These are phyloP conservation scores for Eretmocerus hayati DNA, from an alignment of 2,888 invertebrate genomes.

Conservation along the genomic window DNA sequence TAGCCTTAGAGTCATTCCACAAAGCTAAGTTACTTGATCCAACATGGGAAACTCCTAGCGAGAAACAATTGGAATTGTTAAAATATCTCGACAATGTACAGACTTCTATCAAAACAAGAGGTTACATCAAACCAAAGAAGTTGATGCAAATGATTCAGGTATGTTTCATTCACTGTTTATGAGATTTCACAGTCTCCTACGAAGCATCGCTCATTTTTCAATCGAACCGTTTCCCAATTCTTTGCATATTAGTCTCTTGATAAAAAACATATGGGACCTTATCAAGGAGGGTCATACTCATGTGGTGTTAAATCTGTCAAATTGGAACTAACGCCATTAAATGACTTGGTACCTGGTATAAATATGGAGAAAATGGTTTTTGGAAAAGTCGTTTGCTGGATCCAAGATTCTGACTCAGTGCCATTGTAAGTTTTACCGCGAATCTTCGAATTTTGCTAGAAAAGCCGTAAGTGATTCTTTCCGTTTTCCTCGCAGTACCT, in stretches of 20 bases:
- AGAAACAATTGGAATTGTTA: slow-evolving; percentile 56
- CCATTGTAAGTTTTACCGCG: slow-evolving; percentile 56
- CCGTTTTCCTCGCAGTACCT: slow-evolving; percentile 54
- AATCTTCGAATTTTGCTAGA: slow-evolving; percentile 8
- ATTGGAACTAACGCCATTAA: slow-evolving; percentile 50
- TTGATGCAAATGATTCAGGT: slow-evolving; percentile 63
- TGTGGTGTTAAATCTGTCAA: slow-evolving; percentile 49
- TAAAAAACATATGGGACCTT: slow-evolving; percentile 63
- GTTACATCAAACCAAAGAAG: slow-evolving; percentile 68
- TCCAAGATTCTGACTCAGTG: slow-evolving; percentile 66
- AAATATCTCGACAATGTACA: slow-evolving; percentile 61
- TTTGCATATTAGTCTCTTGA: slow-evolving; percentile 53
- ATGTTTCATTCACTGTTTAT: too few species aligned
- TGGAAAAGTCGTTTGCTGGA: slow-evolving; percentile 75
- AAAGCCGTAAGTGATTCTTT: background rate
- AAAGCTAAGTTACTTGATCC: slow-evolving; percentile 67
- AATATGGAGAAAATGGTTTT: slow-evolving; percentile 64
- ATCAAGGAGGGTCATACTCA: slow-evolving; percentile 54
- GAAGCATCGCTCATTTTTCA: too few species aligned
- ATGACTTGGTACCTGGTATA: slow-evolving; percentile 54
- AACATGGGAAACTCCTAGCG: slow-evolving; percentile 62
- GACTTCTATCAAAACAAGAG: slow-evolving; percentile 58
- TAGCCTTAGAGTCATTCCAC: slow-evolving; percentile 64
- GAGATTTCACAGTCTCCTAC: too few species aligned
- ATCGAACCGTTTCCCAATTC: too few species aligned